phyloP scores from a whole-genome alignment of 1,140 invertebrate genomes.

The Brachionus sp. region DNA sequence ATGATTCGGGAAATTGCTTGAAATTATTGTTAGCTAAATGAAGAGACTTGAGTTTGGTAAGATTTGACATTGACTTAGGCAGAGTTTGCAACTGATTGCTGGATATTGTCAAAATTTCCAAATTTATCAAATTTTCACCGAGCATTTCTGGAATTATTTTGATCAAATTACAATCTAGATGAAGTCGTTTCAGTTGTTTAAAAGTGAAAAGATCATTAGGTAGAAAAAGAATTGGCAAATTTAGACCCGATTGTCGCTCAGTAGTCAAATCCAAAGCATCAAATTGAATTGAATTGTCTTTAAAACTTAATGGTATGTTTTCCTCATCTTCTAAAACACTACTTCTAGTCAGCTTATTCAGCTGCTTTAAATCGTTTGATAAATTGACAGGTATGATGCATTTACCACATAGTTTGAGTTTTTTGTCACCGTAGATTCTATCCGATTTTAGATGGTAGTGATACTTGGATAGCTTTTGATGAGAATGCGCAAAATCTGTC shows the following conservation, averaged over 20 bases:
- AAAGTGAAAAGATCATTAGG: slow-evolving; percentile 54
- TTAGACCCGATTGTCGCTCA: slow-evolving; percentile 56
- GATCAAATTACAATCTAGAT: slow-evolving; percentile 59
- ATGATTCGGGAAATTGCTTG: slow-evolving; percentile 49
- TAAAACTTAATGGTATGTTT: neutral
- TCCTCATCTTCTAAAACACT: neutral
- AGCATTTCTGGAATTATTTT: slow-evolving; percentile 54
- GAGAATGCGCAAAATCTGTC: neutral
- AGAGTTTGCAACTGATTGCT: slow-evolving; percentile 55
- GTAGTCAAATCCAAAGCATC: slow-evolving; percentile 60
- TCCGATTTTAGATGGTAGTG: slow-evolving; percentile 37
- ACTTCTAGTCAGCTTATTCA: neutral
- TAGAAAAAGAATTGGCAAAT: slow-evolving; percentile 52
- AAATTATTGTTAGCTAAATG: slow-evolving; percentile 59
- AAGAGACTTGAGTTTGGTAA: slow-evolving; percentile 54
- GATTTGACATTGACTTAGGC: slow-evolving; percentile 52
- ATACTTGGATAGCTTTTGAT: slow-evolving; percentile 12
- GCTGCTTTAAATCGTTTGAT: slow-evolving; percentile 28
- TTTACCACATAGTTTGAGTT: slow-evolving; percentile 29
- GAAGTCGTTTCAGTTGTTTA: slow-evolving; percentile 53
- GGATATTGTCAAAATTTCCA: slow-evolving; percentile 57
- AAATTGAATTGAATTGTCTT: slow-evolving; percentile 50
- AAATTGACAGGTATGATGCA: slow-evolving; percentile 29
- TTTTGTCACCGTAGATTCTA: slow-evolving; percentile 38
- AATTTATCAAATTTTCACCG: slow-evolving; percentile 50